Conservation (phyloP, 2,113 vertebrate genomes). For the Pomatostomus ruficeps region DNA sequence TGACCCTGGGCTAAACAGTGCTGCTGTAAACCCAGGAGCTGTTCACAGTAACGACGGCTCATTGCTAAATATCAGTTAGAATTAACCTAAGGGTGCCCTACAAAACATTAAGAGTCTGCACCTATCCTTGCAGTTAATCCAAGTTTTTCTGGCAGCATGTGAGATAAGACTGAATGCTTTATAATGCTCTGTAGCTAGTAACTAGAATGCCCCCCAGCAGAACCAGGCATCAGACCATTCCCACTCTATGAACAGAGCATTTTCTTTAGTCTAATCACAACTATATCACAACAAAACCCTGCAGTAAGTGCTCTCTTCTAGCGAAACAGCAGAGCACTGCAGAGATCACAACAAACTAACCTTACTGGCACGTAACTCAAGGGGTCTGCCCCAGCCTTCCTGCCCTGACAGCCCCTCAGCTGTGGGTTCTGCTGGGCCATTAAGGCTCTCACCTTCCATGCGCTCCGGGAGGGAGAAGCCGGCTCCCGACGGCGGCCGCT, state of each 20-base stretch:
- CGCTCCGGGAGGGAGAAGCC: slow-evolving; percentile 81
- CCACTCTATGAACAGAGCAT: not conserved
- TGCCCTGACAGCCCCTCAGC: not conserved
- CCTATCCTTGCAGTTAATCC: not conserved
- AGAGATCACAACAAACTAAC: not conserved
- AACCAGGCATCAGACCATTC: not conserved
- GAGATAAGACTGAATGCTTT: not conserved
- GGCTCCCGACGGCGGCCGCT: slow-evolving; percentile 77
- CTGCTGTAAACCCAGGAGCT: not conserved
- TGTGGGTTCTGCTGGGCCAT: rapidly evolving
- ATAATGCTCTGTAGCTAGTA: not conserved
- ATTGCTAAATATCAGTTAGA: not conserved
- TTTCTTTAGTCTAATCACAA: not conserved
- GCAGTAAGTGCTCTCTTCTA: not conserved
- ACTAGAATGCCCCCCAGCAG: not conserved
- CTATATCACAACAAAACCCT: not conserved
- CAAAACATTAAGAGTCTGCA: not conserved
- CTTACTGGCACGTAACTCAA: rapidly evolving
- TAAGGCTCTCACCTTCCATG: slow-evolving; percentile 86
- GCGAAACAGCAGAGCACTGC: not conserved
- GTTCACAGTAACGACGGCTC: not conserved
- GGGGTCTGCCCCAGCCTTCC: not conserved
- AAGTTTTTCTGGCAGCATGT: not conserved
- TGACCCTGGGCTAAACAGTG: not conserved
- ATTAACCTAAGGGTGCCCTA: not conserved